Conservation (phyloP, 2,797 vertebrate species). For the Enteromius viviparus region DNA sequence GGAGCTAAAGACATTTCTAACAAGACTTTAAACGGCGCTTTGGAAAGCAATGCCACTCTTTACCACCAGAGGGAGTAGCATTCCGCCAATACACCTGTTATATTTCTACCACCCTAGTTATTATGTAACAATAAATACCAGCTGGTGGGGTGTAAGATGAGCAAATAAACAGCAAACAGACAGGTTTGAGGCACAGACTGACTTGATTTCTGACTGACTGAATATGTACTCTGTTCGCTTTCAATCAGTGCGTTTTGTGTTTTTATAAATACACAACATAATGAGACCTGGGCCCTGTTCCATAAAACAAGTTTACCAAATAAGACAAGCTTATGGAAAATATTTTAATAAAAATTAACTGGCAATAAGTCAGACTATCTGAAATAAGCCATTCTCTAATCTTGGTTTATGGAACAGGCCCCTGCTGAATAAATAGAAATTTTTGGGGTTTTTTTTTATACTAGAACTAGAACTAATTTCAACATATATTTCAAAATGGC, state of each 20-base stretch:
- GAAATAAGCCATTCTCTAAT: no score
- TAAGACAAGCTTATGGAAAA: no score
- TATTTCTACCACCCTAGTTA: background rate
- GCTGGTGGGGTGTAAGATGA: background rate
- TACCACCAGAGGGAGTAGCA: background rate
- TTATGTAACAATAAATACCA: background rate
- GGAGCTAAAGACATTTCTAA: background rate
- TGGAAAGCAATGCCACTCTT: background rate
- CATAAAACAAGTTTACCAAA: background rate
- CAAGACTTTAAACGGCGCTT: background rate
- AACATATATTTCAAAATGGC: background rate
- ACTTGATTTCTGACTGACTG: background rate
- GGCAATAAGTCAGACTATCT: no score
- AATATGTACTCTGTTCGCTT: background rate
- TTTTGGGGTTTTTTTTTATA: background rate
- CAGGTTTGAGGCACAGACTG: background rate
- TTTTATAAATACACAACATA: background rate
- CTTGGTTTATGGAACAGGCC: no score
- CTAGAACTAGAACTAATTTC: background rate
- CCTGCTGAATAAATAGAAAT: background rate
- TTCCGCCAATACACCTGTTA: background rate
- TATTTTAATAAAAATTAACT: no score
- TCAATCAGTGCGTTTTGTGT: background rate
- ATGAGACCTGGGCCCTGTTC: background rate
- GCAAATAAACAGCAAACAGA: background rate